phyloP scores from a whole-genome alignment of 2,797 vertebrate genomes.

The Fundulus diaphanus region DNA sequence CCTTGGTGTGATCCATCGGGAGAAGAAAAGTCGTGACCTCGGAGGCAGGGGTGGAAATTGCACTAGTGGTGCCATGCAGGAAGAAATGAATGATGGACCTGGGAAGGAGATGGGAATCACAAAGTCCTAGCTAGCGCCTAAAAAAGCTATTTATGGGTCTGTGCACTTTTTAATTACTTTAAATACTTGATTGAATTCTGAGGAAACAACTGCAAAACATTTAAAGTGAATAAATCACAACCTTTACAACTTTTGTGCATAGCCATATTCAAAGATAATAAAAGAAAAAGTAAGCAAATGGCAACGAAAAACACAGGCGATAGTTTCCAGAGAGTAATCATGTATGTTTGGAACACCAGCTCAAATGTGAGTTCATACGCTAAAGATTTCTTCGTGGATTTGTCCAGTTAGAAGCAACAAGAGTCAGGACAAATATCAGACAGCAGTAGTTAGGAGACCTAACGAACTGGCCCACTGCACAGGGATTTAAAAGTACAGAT shows the following conservation, averaged over 20 bases:
- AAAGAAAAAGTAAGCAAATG: not conserved
- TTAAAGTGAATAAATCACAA: not conserved
- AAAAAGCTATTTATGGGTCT: slow-evolving; percentile 2
- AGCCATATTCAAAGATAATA: not conserved
- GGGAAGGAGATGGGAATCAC: slow-evolving; percentile 23
- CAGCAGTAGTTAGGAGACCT: not conserved
- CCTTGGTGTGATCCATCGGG: slow-evolving; percentile 41
- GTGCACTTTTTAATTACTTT: not conserved
- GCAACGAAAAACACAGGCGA: not conserved
- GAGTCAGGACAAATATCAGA: not conserved
- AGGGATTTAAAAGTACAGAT: no score
- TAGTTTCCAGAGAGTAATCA: not conserved
- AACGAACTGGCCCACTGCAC: not conserved
- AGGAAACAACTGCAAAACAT: not conserved
- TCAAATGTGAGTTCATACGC: not conserved
- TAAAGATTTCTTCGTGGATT: not conserved
- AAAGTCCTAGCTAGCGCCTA: slow-evolving; percentile 23
- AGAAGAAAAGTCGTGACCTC: slow-evolving; percentile 52
- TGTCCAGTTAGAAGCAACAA: not conserved
- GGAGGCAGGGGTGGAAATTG: slow-evolving; percentile 64
- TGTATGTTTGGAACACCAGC: not conserved
- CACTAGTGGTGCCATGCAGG: slow-evolving; percentile 32
- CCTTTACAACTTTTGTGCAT: slow-evolving; percentile 1
- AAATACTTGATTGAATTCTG: slow-evolving; percentile 3
- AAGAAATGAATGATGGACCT: slow-evolving; percentile 37